phyloP scores from a whole-genome alignment of 2,113 vertebrate genomes.

The Maccullochella peelii region DNA sequence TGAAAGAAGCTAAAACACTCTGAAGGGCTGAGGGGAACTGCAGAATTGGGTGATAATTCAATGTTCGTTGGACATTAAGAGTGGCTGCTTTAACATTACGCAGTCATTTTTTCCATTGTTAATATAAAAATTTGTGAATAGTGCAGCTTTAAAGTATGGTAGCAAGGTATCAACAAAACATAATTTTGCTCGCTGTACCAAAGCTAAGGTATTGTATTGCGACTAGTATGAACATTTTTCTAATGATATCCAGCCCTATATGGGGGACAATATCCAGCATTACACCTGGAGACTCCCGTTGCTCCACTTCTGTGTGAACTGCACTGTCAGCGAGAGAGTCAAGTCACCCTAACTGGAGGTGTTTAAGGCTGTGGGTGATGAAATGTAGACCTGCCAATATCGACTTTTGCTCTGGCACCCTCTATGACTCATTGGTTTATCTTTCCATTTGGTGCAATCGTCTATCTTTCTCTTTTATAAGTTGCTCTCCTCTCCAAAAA shows the following conservation, averaged over 20 bases:
- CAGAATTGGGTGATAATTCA: not conserved
- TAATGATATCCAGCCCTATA: not conserved
- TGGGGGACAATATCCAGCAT: not conserved
- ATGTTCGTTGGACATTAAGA: not conserved
- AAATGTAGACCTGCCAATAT: conserved; percentile 15
- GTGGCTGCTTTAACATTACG: not conserved
- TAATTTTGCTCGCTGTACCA: not conserved
- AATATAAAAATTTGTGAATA: not conserved
- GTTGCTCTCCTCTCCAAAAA: conserved; percentile 17
- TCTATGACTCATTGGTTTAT: conserved; percentile 31
- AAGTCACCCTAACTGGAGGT: not conserved
- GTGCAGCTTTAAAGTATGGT: not conserved
- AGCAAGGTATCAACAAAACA: not conserved
- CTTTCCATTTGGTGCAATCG: conserved; percentile 1
- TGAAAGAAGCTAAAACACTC: not conserved
- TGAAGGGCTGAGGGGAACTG: too few relatives aligned
- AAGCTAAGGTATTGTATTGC: not conserved
- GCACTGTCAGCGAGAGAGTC: not conserved
- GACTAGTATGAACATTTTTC: not conserved
- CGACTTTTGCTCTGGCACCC: conserved; percentile 16
- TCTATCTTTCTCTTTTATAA: conserved; percentile 20
- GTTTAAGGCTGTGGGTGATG: conserved; percentile 2
- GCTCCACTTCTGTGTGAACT: conserved; percentile 10
- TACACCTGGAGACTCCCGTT: not conserved
- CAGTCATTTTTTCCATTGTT: not conserved